A percentile compares a stretch with the other conserved stretches of the same genome.
Conservation (phyloP, 2,113 vertebrate species). For the Phyllostomus discolor region DNA sequence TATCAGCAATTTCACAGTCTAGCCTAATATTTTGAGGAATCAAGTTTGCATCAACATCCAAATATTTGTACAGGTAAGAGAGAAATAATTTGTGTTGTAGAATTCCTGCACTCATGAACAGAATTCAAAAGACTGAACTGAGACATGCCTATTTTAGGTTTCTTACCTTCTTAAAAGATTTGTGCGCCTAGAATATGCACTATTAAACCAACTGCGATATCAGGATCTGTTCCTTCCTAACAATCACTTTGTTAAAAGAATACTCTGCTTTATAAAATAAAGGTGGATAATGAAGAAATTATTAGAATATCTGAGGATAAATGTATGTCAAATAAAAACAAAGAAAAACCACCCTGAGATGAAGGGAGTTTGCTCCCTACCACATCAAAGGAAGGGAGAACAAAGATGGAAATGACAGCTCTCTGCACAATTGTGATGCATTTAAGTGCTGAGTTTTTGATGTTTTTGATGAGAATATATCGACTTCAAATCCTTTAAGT, state of each 20-base stretch:
- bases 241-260: conserved; percentile 16
- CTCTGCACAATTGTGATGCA: conserved; percentile 42
- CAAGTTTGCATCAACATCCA: not conserved
- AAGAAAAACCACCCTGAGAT: conserved; percentile 65
- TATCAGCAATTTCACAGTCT: not conserved
- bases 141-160: not conserved
- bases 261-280: conserved; percentile 19
- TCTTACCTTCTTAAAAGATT: not conserved
- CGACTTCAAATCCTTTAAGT: conserved; percentile 30
- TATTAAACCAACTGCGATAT: not conserved
- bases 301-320: conserved; percentile 51
- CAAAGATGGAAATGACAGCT: conserved; percentile 74
- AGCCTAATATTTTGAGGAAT: not conserved
- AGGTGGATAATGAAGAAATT: conserved; percentile 33
- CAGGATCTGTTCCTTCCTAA: not conserved
- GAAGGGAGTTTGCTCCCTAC: conserved; percentile 74
- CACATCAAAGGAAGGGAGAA: conserved; percentile 73
- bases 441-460: conserved; percentile 59
- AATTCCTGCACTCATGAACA: not conserved
- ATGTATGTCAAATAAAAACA: conserved; percentile 73
- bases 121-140: not conserved
- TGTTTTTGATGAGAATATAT: conserved; percentile 57
- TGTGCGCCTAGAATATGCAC: not conserved
- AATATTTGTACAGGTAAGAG: not conserved
- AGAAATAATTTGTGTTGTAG: not conserved